Evolutionary conservation across 2,797 vertebrate genomes (phyloP), one percentile per base, ranked within the genome.

Genomic region (Scleropages formosus): DNA sequence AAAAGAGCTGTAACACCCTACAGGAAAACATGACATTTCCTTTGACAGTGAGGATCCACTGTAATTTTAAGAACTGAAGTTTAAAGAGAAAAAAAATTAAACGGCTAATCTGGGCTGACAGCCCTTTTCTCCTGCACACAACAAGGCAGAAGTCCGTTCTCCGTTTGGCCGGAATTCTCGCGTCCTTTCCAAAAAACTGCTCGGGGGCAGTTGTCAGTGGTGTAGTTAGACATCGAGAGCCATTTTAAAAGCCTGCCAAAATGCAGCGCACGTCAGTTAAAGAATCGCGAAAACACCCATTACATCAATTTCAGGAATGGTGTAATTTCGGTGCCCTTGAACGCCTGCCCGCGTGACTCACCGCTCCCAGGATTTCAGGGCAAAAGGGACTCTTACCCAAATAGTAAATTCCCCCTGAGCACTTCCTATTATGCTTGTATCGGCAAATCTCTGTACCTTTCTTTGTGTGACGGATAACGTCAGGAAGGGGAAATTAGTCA

Each of bases 341-440:
- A 92, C 90, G 85, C 86, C 87, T 87, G 91, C 87, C 87, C 78
- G 86, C 78, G 82, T 90, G 89, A 93, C 85, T 92, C 92, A 92
- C 84, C 65, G 82, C 72, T 81, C 74, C 81, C 75, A 82, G 80
- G 82, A 87, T 85, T 90, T 88, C 84, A 31, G 79, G 87, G 84
- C 80, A 85, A 89, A 88, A 84, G 1, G 27, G 73, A 81, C 84
- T 86, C 77, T 87, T 72, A 63, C 81, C 84, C 67, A 26, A 0
- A 1, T 77, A 77, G 72, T 76, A 75, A 84, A 80, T 61, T 75
- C 20, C 46, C 39, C 24, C 46, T 24, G 11, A 46, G 11, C 31
- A 12, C 31, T 49, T 58, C 73, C 56, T 24, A 10, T 53, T 78
- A 67, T 84, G 59, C 70, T 79, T 46, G 44, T 61, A 58, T 49